Conservation (phyloP, 2,113 vertebrate species). For the Tonatia bakeri region DNA sequence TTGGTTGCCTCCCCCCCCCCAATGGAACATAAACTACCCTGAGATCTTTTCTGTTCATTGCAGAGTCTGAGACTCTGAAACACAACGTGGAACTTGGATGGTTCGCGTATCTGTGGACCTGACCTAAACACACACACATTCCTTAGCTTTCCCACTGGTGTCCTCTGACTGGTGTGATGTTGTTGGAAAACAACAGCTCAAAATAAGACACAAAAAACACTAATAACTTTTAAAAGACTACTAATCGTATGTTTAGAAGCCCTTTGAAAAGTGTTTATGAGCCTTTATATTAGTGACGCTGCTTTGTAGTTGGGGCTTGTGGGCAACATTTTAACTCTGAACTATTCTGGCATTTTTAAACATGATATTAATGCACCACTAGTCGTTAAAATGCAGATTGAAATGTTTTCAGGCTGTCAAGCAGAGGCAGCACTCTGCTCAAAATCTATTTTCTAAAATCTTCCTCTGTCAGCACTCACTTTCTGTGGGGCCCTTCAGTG, state of each 20-base stretch:
- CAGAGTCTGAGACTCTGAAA: not conserved
- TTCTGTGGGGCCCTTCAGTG: not conserved
- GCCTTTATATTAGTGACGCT: not conserved
- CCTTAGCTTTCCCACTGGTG: not conserved
- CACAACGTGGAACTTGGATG: not conserved
- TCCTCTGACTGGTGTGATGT: not conserved
- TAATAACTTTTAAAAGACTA: not conserved
- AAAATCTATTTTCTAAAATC: not conserved
- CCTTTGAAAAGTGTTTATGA: not conserved
- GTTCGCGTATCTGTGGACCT: not conserved
- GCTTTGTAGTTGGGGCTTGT: slow-evolving; percentile 1
- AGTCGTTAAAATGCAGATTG: not conserved
- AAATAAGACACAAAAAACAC: not conserved
- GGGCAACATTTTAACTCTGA: not conserved
- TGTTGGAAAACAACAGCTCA: not conserved
- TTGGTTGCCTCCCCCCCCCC: not conserved
- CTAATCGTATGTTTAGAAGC: not conserved
- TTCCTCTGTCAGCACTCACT: not conserved
- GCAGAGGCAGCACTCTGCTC: not conserved
- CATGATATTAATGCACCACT: not conserved
- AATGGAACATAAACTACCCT: not conserved
- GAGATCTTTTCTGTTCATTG: not conserved
- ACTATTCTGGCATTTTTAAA: not conserved
- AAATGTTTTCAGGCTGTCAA: not conserved
- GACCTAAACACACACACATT: not conserved